Evolutionary conservation across 2,888 invertebrate genomes (phyloP).

Genomic region (Lypha dubia): DNA sequence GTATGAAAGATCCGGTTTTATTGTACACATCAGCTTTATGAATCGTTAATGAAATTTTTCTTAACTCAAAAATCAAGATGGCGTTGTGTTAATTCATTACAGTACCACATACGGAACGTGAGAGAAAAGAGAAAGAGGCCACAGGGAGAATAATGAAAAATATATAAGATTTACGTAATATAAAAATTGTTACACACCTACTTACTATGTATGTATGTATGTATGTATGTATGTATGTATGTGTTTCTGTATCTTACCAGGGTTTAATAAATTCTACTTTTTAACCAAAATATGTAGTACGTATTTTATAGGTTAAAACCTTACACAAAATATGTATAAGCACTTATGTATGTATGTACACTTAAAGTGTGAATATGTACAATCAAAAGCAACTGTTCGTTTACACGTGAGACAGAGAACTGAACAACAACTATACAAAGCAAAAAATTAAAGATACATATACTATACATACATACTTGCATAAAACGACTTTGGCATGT

Average conservation of each 20-base stretch:
- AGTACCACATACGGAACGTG: conserved; percentile 23
- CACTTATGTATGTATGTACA: too few species aligned
- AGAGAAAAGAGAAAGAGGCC: conserved; percentile 6
- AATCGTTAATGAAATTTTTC: too few species aligned
- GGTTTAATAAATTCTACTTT: conserved; percentile 24
- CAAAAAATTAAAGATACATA: conserved; percentile 69
- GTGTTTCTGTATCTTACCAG: conserved; percentile 1
- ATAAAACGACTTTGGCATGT: conserved; percentile 58
- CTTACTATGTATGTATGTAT: too few species aligned
- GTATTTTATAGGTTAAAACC: conserved; percentile 45
- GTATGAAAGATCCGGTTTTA: too few species aligned
- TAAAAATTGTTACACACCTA: not conserved
- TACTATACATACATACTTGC: too few species aligned
- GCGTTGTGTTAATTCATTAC: conserved; percentile 35
- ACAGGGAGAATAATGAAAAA: conserved; percentile 42
- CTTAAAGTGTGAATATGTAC: conserved; percentile 47
- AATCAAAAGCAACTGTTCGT: conserved; percentile 73
- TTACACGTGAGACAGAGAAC: conserved; percentile 76
- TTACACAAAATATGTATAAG: conserved; percentile 28
- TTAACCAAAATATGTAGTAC: conserved; percentile 8
- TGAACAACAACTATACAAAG: conserved; percentile 74
- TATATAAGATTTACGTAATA: conserved; percentile 8
- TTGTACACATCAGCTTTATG: too few species aligned
- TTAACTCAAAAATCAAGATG: conserved; percentile 58
- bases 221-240: too few species aligned